Base-by-base conservation (phyloP, 2,113 vertebrate species). In the Nibea coibor region DNA sequence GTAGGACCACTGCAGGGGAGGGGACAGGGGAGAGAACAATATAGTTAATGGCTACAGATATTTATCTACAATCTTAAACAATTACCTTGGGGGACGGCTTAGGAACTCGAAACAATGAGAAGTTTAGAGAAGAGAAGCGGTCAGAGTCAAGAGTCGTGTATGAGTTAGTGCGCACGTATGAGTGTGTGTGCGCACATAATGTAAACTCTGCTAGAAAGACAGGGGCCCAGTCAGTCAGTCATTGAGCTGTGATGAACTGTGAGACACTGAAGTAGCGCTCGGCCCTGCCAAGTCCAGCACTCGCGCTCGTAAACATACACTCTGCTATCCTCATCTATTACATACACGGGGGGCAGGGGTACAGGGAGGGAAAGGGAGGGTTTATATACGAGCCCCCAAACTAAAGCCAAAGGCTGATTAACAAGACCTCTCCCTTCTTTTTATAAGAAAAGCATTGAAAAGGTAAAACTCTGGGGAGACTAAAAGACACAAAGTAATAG, bases 1-100 rank as follows among this genome's bases (percentile, higher is more conserved):
- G 26, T 99, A 97, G 0, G 97, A 99, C 98, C 98, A 99, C 98
- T 99, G 80, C 39, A 56, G 63, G 65, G 50, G 50, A 90, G 65
- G 0, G 22, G 24, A 0, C 1, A 15, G 45, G 35, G 47, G 72
- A 4, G 51, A 51, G 48, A 79, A 69, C 17, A 72, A 54, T 62
- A 59, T 9, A 19, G 64, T 85, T 82, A 80, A 57, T 78, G 78
- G 74, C 48, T 63, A 56, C 3, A 68, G 72, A 85, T 35, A 75
- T 57, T 81, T 72, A 80, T 76, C 68, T 47, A 64, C 54, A 57
- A 66, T 51, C 51, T 75, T 47, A 69, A 84, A 81, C 65, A 86
- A 82, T 77, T 81, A 89, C 58, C 78, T 64, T 26, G 17, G 28
- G 54, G 48, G 56, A 47, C 11, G 19, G 69, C 58, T 82, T 66